phyloP scores from a whole-genome alignment of 2,797 vertebrate species.

The Anniella stebbinsi region DNA sequence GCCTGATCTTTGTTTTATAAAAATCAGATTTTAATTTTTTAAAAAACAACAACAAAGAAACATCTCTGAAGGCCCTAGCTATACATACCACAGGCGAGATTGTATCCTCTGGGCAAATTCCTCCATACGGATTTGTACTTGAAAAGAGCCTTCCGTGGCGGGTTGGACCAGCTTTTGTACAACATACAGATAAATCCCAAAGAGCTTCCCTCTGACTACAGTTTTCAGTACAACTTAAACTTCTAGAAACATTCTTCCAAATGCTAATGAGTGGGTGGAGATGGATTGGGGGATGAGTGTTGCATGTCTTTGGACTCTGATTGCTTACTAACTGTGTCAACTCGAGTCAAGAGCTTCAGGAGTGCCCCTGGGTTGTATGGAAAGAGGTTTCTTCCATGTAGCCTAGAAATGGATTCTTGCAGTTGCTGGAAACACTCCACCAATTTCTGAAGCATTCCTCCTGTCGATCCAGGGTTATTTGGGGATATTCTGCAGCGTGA shows the following conservation, averaged over 20 bases:
- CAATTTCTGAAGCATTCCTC: constrained; percentile 64
- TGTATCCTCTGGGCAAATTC: background rate
- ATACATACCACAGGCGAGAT: constrained; percentile 17
- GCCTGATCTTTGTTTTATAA: background rate
- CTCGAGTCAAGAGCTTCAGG: constrained; percentile 84
- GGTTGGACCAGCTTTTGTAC: background rate
- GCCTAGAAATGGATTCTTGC: constrained; percentile 80
- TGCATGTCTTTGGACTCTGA: background rate
- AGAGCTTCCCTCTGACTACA: background rate
- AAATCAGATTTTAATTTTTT: background rate
- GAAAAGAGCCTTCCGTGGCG: background rate
- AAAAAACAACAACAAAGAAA: too few species aligned
- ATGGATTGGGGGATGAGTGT: too few species aligned
- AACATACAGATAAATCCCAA: background rate
- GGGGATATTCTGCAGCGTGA: background rate
- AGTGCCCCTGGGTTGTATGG: constrained; percentile 92
- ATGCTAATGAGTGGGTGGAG: background rate
- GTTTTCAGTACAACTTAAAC: constrained; percentile 28
- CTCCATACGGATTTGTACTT: background rate
- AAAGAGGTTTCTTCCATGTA: constrained; percentile 89
- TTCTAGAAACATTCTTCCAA: background rate
- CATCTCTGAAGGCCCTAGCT: background rate
- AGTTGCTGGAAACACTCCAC: constrained; percentile 85
- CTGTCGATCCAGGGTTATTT: background rate
- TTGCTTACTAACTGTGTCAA: constrained; percentile 62